Evolutionary conservation across 2,797 vertebrate genomes (phyloP), one percentile per base, ranked within the genome.

Genomic region (Distichodus sexfasciatus): DNA sequence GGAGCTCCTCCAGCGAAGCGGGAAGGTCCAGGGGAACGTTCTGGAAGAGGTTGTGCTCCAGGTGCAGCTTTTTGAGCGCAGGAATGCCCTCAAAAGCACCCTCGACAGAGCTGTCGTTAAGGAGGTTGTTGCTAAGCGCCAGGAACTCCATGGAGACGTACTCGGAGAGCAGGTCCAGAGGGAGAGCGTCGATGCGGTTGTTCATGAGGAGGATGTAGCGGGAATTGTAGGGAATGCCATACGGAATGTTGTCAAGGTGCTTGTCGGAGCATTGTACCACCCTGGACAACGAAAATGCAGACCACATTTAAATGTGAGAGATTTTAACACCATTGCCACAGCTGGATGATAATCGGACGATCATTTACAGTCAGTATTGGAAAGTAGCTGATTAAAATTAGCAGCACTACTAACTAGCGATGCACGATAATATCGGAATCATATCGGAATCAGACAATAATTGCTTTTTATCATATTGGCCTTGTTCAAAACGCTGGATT

Each of bases 261-360:
- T 91, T 90, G 50, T 89, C 86, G 14, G 86, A 93, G 68, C 91
- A 92, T 60, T 87, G 90, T 71, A 91, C 80, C 68, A 88, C 76
- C 83, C 87, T 87, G 79, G n/a, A n/a, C n/a, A n/a, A n/a, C n/a
- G n/a, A n/a, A n/a, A n/a, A n/a, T n/a, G n/a, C n/a, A n/a, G n/a
- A n/a, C n/a, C n/a, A n/a, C n/a, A n/a, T n/a, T n/a, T n/a, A n/a
- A n/a, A n/a, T n/a, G n/a, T n/a, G n/a, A n/a, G n/a, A n/a, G n/a
- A n/a, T 4, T 12, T 41, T 41, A 6, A 41, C 4, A 28, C 2
- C n/a, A 3, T 50, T 28, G 5, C 23, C 11, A n/a, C n/a, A n/a
- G n/a, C n/a, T n/a, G n/a, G n/a, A n/a, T n/a, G n/a, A n/a, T n/a
- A n/a, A n/a, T n/a, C n/a, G n/a, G n/a, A n/a, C n/a, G n/a, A n/a